These are phyloP conservation scores for Lynx canadensis DNA, from an alignment of 2,113 vertebrate genomes.

Conservation along the genomic window DNA sequence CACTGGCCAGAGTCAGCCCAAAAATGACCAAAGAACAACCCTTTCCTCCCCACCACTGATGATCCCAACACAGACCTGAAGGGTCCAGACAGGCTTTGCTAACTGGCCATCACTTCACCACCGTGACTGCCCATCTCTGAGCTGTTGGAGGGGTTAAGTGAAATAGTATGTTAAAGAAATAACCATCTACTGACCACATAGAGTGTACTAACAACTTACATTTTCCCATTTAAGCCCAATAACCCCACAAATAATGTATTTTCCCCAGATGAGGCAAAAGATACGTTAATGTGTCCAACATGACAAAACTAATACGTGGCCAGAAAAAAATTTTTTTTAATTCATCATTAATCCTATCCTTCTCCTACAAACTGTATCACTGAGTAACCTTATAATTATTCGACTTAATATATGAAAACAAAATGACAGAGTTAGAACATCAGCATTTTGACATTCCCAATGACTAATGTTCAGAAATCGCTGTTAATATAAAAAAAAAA, in stretches of 20 bases:
- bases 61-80: conserved; percentile 26
- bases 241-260: conserved; percentile 1
- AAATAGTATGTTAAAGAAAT: conserved; percentile 50
- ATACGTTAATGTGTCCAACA: not conserved
- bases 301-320: conserved; percentile 10
- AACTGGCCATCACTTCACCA: conserved; percentile 22
- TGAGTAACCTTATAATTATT: conserved; percentile 38
- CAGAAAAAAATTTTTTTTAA: not conserved
- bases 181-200: not conserved
- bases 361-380: conserved; percentile 31
- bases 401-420: conserved; percentile 43
- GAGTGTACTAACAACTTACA: not conserved
- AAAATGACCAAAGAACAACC: conserved; percentile 40
- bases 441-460: conserved; percentile 18
- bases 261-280: conserved; percentile 24
- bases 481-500: conserved; percentile 8
- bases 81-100: not conserved
- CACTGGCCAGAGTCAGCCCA: not conserved
- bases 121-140: not conserved
- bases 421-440: conserved; percentile 20
- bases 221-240: conserved; percentile 54
- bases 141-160: not conserved
- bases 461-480: not conserved
- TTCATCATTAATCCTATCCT: not conserved
- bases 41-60: not conserved